Percentiles rank a stretch among this genome's conserved stretches.
These are phyloP conservation scores for Morus bassanus DNA, from an alignment of 2,797 vertebrate species.

Conservation along the genomic window DNA sequence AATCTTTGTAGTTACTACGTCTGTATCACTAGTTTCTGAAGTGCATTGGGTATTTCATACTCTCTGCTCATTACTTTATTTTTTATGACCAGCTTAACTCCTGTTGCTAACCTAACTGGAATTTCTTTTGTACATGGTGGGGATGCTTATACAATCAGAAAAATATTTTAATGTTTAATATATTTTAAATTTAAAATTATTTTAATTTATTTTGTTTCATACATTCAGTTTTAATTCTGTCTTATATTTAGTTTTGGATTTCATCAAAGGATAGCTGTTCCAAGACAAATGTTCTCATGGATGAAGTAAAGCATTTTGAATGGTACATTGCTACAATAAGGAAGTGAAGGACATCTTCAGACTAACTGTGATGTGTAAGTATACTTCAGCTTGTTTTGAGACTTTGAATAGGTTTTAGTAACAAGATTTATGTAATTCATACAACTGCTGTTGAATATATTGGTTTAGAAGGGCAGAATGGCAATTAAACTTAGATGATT, in stretches of 20 bases:
- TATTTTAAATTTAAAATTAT: background rate
- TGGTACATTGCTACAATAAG: background rate
- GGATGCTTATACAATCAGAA: background rate
- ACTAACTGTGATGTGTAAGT: background rate
- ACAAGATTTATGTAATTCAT: background rate
- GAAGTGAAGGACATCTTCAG: background rate
- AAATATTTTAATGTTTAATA: background rate
- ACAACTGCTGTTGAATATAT: background rate
- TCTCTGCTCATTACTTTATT: background rate
- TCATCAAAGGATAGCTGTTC: background rate
- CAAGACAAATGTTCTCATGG: background rate
- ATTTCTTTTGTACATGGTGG: background rate
- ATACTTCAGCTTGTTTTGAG: background rate
- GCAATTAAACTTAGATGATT: slow-evolving; percentile 38
- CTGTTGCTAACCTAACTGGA: background rate
- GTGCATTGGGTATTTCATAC: background rate
- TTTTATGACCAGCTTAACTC: background rate
- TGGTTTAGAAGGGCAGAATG: slow-evolving; percentile 10
- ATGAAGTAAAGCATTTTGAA: background rate
- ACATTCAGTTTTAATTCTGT: background rate
- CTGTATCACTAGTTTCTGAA: background rate
- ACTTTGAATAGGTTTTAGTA: background rate
- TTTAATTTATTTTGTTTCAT: background rate
- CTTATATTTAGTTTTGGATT: background rate
- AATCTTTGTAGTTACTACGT: background rate